phyloP scores from a whole-genome alignment of 2,888 invertebrate genomes.

The Alcis repandata region DNA sequence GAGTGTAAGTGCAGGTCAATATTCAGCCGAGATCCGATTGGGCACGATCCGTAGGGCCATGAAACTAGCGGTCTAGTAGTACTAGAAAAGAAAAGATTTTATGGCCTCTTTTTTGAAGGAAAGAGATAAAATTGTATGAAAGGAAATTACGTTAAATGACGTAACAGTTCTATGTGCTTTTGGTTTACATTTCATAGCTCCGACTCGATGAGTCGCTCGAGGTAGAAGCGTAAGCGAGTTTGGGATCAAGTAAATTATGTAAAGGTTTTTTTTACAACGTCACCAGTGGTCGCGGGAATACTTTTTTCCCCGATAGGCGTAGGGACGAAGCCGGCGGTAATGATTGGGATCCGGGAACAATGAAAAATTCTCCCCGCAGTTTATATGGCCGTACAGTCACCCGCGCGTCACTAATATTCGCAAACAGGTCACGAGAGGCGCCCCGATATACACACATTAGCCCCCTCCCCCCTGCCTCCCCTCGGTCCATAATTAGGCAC shows the following conservation, averaged over 20 bases:
- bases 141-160: no score
- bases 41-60: slow-evolving; percentile 25
- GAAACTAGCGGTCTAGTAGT: not conserved
- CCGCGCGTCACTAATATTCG: slow-evolving; percentile 47
- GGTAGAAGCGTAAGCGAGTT: no score
- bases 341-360: no score
- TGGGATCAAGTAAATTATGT: no score
- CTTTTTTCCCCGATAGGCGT: no score
- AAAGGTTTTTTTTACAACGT: no score
- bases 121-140: no score
- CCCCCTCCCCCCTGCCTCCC: slow-evolving; percentile 19
- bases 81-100: not conserved
- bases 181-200: no score
- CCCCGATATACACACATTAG: slow-evolving; percentile 49
- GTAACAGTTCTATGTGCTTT: no score
- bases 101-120: not conserved
- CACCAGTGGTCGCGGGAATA: no score
- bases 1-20: slow-evolving; percentile 38
- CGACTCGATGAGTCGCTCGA: no score
- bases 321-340: no score
- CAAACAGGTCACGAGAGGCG: slow-evolving; percentile 52
- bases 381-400: slow-evolving; percentile 39
- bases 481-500: slow-evolving; percentile 46
- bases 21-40: slow-evolving; percentile 32
- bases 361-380: slow-evolving; percentile 4